Conservation (phyloP, 2,113 vertebrate genomes). For the Spermophilus dauricus region DNA sequence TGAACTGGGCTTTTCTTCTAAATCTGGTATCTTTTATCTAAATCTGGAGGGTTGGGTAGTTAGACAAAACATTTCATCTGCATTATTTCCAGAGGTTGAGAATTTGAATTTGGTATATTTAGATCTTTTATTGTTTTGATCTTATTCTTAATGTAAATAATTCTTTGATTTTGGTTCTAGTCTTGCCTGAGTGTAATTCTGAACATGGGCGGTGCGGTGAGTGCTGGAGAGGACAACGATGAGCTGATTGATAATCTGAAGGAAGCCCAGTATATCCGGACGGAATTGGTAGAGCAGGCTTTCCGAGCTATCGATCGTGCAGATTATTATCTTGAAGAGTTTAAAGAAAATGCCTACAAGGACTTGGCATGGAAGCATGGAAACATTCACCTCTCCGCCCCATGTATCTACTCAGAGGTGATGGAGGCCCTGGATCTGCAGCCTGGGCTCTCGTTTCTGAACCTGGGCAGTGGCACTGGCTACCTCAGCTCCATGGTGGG, state of each 20-base stretch:
- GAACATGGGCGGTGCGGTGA: conserved; percentile 98
- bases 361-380: conserved; percentile 98
- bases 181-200: neutral
- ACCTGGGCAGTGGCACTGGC: conserved; percentile 98
- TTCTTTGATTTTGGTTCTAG: conserved; percentile 49
- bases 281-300: conserved; percentile 96
- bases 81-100: conserved; percentile 37
- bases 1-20: neutral
- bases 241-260: conserved; percentile 98
- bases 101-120: neutral
- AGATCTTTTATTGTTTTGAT: neutral
- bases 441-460: conserved; percentile 96
- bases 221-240: conserved; percentile 98
- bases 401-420: conserved; percentile 98
- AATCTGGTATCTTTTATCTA: neutral
- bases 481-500: conserved; percentile 99
- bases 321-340: conserved; percentile 98
- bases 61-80: neutral
- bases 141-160: neutral
- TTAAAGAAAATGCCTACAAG: conserved; percentile 98
- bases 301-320: conserved; percentile 97
- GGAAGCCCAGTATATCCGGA: conserved; percentile 97
- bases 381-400: conserved; percentile 98
- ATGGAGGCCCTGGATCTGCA: conserved; percentile 98
- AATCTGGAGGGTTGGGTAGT: neutral